These are phyloP conservation scores for Momotus momota DNA, from an alignment of 2,797 vertebrate species.

Conservation along the genomic window DNA sequence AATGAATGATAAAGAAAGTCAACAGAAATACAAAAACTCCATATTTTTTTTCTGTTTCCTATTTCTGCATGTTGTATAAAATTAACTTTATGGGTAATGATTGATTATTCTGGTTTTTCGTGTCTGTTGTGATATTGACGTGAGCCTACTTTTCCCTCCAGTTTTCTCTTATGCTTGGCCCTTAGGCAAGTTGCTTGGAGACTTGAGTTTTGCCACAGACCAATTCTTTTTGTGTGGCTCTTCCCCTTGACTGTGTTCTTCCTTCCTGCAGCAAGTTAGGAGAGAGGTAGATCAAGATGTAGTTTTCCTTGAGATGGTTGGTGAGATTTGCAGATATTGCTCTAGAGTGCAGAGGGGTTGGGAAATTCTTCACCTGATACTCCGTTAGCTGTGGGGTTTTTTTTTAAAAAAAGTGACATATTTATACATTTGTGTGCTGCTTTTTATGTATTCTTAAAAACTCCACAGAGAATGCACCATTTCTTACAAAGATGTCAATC, in stretches of 20 bases:
- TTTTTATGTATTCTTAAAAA: neutral
- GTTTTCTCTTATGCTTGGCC: neutral
- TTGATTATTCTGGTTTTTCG: fast-evolving
- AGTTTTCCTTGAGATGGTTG: neutral
- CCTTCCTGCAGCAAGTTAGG: neutral
- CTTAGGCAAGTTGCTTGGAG: neutral
- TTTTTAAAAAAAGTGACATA: neutral
- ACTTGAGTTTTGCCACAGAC: neutral
- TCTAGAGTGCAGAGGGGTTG: neutral
- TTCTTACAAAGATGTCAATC: neutral
- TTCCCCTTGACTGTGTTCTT: neutral
- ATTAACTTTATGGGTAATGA: neutral
- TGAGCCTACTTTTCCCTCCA: neutral
- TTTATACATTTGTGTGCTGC: neutral
- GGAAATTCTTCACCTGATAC: neutral
- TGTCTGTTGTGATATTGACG: neutral
- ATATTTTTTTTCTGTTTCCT: neutral
- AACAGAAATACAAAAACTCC: neutral
- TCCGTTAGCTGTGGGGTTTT: neutral
- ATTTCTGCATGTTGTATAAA: neutral
- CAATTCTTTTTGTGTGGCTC: neutral
- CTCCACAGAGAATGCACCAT: neutral
- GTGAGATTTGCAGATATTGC: neutral
- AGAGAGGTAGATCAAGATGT: neutral
- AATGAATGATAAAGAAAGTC: neutral